Evolutionary conservation across 2,797 vertebrate species (phyloP).

Genomic region (Atherinosoma microstoma): DNA sequence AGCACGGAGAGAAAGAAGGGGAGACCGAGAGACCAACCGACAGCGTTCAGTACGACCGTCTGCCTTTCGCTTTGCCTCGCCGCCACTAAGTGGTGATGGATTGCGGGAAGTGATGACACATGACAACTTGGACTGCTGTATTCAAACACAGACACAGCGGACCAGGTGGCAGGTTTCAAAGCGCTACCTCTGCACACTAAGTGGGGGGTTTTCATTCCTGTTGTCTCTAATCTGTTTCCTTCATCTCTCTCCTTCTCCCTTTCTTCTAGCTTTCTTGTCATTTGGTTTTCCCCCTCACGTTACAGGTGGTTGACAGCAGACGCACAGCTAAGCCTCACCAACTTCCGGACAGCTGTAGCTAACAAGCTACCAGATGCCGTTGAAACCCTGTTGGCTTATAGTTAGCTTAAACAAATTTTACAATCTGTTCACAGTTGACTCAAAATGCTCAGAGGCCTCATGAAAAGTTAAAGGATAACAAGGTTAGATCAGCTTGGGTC

Average conservation of each 20-base stretch:
- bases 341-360: conserved; percentile 3
- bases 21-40: background rate
- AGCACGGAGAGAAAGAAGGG: background rate
- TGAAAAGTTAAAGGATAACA: conserved; percentile 2
- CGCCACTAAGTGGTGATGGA: conserved; percentile 51
- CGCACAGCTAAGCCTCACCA: background rate
- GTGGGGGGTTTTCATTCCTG: conserved; percentile 1
- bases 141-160: conserved; percentile 33
- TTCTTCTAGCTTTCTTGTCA: background rate
- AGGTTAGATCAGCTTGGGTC: background rate
- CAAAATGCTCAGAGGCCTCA: background rate
- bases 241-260: background rate
- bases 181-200: conserved; percentile 6
- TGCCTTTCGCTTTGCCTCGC: conserved; percentile 33
- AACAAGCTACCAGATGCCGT: conserved; percentile 37
- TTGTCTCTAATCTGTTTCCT: background rate
- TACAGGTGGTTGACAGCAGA: conserved; percentile 6
- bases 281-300: background rate
- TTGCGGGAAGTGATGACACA: conserved; percentile 61
- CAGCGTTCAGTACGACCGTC: conserved; percentile 10
- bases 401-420: conserved; percentile 7
- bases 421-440: conserved; percentile 6
- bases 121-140: conserved; percentile 51
- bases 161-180: conserved; percentile 33
- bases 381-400: conserved; percentile 22